A percentile compares a stretch with the other conserved stretches of the same genome.
These are phyloP conservation scores for Vanessa cardui DNA, from an alignment of 2,888 invertebrate species.

Conservation along the genomic window DNA sequence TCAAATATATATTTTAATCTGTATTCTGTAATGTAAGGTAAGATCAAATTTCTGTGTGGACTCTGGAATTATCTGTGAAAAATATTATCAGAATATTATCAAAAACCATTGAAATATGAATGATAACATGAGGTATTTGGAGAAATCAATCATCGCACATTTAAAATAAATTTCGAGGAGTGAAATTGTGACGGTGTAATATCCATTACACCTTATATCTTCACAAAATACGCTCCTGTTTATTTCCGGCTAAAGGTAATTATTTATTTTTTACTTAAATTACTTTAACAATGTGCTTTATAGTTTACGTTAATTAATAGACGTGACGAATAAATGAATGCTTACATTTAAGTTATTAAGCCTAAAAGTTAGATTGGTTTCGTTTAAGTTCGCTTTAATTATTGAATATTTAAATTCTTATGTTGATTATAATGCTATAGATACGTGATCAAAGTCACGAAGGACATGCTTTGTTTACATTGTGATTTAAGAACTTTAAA, in stretches of 20 bases:
- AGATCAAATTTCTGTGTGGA: constrained; percentile 46
- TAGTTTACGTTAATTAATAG: background rate
- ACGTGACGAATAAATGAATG: background rate
- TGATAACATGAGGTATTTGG: constrained; percentile 65
- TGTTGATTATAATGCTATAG: constrained; percentile 28
- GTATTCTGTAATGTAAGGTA: background rate
- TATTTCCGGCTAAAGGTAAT: constrained; percentile 55
- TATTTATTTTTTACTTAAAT: background rate
- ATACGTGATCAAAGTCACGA: constrained; percentile 62
- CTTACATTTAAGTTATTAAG: constrained; percentile 8
- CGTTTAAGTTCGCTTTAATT: constrained; percentile 27
- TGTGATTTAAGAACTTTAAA: constrained; percentile 1
- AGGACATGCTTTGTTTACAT: constrained; percentile 43
- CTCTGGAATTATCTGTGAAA: constrained; percentile 54
- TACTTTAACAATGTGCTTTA: background rate
- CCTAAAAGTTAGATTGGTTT: constrained; percentile 15
- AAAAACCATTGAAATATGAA: constrained; percentile 68
- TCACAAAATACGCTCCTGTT: constrained; percentile 43
- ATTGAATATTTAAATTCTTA: constrained; percentile 20
- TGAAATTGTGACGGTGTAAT: constrained; percentile 44
- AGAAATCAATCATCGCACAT: constrained; percentile 45
- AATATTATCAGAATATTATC: constrained; percentile 65
- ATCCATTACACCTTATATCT: constrained; percentile 42
- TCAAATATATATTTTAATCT: constrained; percentile 9
- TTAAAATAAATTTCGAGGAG: constrained; percentile 52